These are phyloP conservation scores for Eupithecia tripunctaria DNA, from an alignment of 2,888 invertebrate species.

Conservation along the genomic window DNA sequence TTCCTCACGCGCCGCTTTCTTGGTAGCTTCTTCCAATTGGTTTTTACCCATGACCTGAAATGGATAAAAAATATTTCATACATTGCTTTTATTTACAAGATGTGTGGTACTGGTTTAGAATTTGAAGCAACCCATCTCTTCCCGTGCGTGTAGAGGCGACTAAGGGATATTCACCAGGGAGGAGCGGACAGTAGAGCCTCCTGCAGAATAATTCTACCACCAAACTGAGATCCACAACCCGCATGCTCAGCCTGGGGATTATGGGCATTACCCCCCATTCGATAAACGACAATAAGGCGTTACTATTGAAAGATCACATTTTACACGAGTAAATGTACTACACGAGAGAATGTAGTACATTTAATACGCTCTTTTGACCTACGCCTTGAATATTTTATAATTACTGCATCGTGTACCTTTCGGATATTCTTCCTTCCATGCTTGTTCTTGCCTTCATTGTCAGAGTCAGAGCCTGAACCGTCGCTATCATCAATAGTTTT, in stretches of 20 bases:
- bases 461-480: conserved; percentile 74
- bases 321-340: background rate
- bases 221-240: too few relatives aligned
- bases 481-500: conserved; percentile 75
- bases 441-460: conserved; percentile 77
- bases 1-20: conserved; percentile 95
- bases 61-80: conserved; percentile 37
- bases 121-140: too few relatives aligned
- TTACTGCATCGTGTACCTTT: conserved; percentile 58
- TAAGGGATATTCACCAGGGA: too few relatives aligned
- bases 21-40: conserved; percentile 91
- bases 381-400: background rate
- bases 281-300: too few relatives aligned
- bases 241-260: too few relatives aligned
- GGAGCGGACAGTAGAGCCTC: too few relatives aligned
- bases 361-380: background rate
- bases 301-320: background rate
- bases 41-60: conserved; percentile 83
- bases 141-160: too few relatives aligned
- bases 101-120: too few relatives aligned
- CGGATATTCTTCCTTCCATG: conserved; percentile 82
- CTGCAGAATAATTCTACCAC: too few relatives aligned
- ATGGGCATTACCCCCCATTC: too few relatives aligned
- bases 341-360: too few relatives aligned
- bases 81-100: too few relatives aligned